Conservation (phyloP, 2,797 vertebrate genomes). For the Rhynchonycteris naso region DNA sequence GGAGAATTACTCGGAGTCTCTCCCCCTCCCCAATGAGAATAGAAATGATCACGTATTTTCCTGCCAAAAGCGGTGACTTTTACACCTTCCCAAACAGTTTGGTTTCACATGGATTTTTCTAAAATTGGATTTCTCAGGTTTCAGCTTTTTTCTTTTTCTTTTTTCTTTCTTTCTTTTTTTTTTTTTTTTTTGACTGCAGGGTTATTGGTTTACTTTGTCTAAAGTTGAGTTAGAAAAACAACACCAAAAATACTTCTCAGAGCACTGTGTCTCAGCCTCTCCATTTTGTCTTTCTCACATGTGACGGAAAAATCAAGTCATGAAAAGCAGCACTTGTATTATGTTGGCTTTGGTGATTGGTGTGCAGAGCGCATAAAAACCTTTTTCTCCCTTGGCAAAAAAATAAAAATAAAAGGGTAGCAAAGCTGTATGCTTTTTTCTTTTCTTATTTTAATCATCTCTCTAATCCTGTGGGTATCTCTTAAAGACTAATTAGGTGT, state of each 20-base stretch:
- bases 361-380: neutral
- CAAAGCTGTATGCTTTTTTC: neutral
- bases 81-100: neutral
- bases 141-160: neutral
- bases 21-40: neutral
- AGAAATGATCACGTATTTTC: neutral
- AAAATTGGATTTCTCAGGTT: neutral
- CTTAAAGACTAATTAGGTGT: constrained; percentile 10
- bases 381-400: constrained; percentile 16
- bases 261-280: neutral
- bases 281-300: neutral
- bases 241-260: neutral
- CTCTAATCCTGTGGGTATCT: neutral
- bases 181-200: neutral
- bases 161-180: neutral
- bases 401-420: neutral
- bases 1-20: neutral
- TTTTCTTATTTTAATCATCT: neutral
- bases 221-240: constrained; percentile 9
- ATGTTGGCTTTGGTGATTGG: neutral
- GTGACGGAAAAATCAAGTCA: constrained; percentile 22
- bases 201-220: neutral
- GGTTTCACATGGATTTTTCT: neutral
- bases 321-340: neutral
- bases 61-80: neutral